These are phyloP conservation scores for Epirrhoe tristata DNA, from an alignment of 2,888 invertebrate species.

Conservation along the genomic window DNA sequence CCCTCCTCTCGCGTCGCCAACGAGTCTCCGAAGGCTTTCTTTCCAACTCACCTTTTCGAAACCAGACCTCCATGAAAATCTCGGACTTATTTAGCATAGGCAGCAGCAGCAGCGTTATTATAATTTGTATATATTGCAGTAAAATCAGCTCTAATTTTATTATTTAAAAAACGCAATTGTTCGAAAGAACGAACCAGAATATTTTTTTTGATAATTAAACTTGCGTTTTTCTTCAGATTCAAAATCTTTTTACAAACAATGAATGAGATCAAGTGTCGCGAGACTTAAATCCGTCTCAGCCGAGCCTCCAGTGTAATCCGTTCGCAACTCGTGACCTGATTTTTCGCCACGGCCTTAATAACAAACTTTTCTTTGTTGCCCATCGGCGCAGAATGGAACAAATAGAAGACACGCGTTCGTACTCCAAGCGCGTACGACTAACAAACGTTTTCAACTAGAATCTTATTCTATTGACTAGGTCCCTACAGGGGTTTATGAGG, in stretches of 20 bases:
- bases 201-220: no score
- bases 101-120: not conserved
- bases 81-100: not conserved
- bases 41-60: conserved; percentile 40
- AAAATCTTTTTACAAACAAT: not conserved
- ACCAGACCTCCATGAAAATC: conserved; percentile 23
- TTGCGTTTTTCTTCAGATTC: no score
- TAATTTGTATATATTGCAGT: no score
- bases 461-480: conserved; percentile 12
- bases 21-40: conserved; percentile 41
- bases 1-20: conserved; percentile 40
- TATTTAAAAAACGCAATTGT: no score
- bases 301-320: conserved; percentile 45
- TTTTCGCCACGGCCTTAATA: conserved; percentile 46
- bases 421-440: conserved; percentile 29
- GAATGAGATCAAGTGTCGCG: not conserved
- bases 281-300: conserved; percentile 10
- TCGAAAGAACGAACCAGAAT: no score
- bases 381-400: conserved; percentile 36
- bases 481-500: conserved; percentile 19
- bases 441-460: conserved; percentile 28
- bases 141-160: no score
- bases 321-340: conserved; percentile 57
- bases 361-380: conserved; percentile 47
- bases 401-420: conserved; percentile 38